These are phyloP conservation scores for Sussaba pulchella DNA, from an alignment of 2,888 invertebrate species.

Conservation along the genomic window DNA sequence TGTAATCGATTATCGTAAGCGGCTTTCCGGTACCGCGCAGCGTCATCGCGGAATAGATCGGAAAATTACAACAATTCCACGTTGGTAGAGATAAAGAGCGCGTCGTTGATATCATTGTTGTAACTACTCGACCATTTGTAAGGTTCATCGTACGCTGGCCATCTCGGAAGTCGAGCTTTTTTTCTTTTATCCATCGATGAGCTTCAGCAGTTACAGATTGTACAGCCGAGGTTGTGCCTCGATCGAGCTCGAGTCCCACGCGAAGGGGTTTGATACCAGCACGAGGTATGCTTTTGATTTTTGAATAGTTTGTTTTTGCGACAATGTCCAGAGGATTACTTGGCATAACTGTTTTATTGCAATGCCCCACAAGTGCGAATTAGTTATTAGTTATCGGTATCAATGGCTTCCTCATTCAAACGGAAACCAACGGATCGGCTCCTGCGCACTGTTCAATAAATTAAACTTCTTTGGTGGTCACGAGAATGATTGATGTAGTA, in stretches of 20 bases:
- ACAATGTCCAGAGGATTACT: too few relatives aligned
- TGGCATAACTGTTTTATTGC: too few relatives aligned
- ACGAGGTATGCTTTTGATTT: background rate
- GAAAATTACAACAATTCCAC: conserved; percentile 22
- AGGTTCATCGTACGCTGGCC: conserved; percentile 12
- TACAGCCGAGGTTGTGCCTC: conserved; percentile 13
- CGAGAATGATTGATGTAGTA: too few relatives aligned
- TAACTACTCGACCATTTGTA: conserved; percentile 23
- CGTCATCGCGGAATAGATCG: background rate
- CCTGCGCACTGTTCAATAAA: too few relatives aligned
- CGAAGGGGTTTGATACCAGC: background rate
- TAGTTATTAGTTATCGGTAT: too few relatives aligned
- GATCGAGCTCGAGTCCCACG: background rate
- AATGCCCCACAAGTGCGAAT: background rate
- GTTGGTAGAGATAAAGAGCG: conserved; percentile 5
- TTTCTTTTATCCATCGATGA: background rate
- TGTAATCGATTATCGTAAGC: conserved; percentile 1
- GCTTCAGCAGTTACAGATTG: conserved; percentile 25
- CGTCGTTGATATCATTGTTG: background rate
- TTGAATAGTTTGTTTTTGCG: conserved; percentile 3
- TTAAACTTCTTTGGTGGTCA: too few relatives aligned
- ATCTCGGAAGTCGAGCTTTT: background rate
- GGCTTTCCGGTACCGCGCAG: background rate
- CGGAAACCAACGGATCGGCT: too few relatives aligned
- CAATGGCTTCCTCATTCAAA: too few relatives aligned